Base-by-base conservation (phyloP, 2,797 vertebrate genomes). In the Harpagifer antarcticus region DNA sequence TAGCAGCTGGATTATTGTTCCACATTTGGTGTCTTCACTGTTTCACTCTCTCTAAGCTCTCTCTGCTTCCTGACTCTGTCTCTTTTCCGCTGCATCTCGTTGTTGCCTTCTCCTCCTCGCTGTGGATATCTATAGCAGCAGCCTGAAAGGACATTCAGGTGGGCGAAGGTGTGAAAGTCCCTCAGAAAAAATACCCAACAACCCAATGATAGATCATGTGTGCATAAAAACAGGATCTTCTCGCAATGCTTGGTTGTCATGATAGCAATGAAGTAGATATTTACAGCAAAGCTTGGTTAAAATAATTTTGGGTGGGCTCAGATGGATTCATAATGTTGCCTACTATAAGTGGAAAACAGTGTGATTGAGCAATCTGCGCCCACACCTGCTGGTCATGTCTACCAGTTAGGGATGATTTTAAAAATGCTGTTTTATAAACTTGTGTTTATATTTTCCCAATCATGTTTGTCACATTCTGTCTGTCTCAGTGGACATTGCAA, bases 71-170 rank as follows among this genome's bases (percentile, higher is more conserved):
- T 58, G 55, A 56, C 62, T 9, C 33, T 17, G 27, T 80, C 52
- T 64, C 20, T 56, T 56, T 71, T 70, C 76, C 63, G 56, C 70
- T 10, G 61, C 52, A 79, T 86, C 49, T 79, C 70, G 78, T 64
- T 19, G 15, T 55, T 80, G 74, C 74, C 78, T 78, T 79, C 85
- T 82, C 80, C 64, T 79, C 74, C 81, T 84, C 53, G 45, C 82
- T 76, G 78, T 68, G 72, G 90, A 90, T 95, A 94, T 94, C 92
- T 95, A 93, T 94, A 93, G 94, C 91, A 93, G 92, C 91, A 89
- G 86, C 82, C 85, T 90, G 90, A 91, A 91, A 93, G 89, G 89
- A 92, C 89, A 82, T 79, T 91, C 83, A 89, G 91, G 85, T 93
- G 90, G 92, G 93, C 71, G 91, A 93, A 88, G 80, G 90, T 86